Base-by-base conservation (phyloP, 2,797 vertebrate genomes). In the Sebastes miniatus region DNA sequence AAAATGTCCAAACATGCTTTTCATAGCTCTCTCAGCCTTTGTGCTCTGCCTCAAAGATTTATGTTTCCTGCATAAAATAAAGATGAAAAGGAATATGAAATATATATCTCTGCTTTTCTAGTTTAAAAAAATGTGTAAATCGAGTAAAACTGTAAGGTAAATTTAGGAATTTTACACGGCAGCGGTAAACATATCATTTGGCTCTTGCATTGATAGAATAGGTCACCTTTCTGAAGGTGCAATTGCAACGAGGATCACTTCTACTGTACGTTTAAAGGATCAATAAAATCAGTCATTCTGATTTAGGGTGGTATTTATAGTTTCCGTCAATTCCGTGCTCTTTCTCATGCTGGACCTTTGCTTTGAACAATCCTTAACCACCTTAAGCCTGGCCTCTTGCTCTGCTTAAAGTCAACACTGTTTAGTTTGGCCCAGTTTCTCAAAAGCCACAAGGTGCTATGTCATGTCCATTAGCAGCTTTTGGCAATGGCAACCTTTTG, bases 391-490 rank as follows among this genome's bases (percentile, higher is more conserved):
- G 32, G 6, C 22, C 4, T 57, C 3, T 61, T 4, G 1, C 29
- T 27, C 16, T 31, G 13, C 63, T 31, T 16, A 25, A 63, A 29
- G 13, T 74, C 57, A 68, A 29, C 57, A n/a, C 16, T 25, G 66
- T 73, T 73, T 36, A 66, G 20, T 87, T 66, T 56, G 14, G 27
- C 29, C 69, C 56, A 62, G 18, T 76, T 86, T 52, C 29, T 32
- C 47, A 32, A 43, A 2, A 57, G 16, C 20, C 58, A 70, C 63
- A 29, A 50, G 34, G 66, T 80, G 43, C 59, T 7, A 11, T 59
- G 18, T 70, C 16, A 67, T 50, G 27, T 83, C 84, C 84, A 84
- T 86, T 87, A 80, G 59, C 76, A 83, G 68, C 78, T 86, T 81
- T 82, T 81, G 79, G 68, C 56, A 75, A 27, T 66, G 43, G 59